Evolutionary conservation across 1,140 invertebrate genomes (phyloP).

Genomic region (Mya arenaria): DNA sequence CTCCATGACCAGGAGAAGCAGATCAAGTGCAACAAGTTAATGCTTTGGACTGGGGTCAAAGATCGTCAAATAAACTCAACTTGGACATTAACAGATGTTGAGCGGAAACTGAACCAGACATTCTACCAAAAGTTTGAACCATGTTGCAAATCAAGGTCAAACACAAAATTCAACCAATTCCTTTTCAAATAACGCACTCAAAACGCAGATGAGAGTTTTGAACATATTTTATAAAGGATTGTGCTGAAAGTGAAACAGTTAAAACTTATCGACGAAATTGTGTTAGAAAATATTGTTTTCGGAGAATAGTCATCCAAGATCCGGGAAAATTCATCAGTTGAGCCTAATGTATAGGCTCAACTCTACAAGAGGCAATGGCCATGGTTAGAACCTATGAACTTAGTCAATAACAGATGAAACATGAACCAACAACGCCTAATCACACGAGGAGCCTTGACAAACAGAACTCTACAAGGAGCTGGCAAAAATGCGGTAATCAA

Average conservation of each 20-base stretch:
- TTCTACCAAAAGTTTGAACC: constrained; percentile 27
- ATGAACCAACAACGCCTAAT: no score
- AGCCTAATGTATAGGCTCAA: no score
- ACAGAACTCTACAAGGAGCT: no score
- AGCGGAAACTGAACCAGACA: constrained; percentile 10
- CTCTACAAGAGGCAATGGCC: no score
- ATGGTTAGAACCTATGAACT: no score
- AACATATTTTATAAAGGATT: constrained; percentile 50
- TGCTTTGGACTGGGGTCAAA: constrained; percentile 49
- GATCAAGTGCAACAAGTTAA: constrained; percentile 37
- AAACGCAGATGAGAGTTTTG: constrained; percentile 23
- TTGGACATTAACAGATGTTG: constrained; percentile 38
- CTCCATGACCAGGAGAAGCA: constrained; percentile 7
- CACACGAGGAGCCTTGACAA: no score
- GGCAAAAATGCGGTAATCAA: no score
- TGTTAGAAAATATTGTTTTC: constrained; percentile 2
- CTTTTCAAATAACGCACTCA: constrained; percentile 34
- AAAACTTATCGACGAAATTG: background rate
- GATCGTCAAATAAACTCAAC: constrained; percentile 25
- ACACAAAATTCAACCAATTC: constrained; percentile 29
- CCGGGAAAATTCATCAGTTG: no score
- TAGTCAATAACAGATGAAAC: no score
- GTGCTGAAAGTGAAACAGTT: constrained; percentile 2
- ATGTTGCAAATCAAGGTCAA: constrained; percentile 36
- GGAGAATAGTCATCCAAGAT: background rate